A percentile compares a stretch with the other conserved stretches of the same genome.
phyloP scores from a whole-genome alignment of 2,113 vertebrate species.

The Myxocyprinus asiaticus region DNA sequence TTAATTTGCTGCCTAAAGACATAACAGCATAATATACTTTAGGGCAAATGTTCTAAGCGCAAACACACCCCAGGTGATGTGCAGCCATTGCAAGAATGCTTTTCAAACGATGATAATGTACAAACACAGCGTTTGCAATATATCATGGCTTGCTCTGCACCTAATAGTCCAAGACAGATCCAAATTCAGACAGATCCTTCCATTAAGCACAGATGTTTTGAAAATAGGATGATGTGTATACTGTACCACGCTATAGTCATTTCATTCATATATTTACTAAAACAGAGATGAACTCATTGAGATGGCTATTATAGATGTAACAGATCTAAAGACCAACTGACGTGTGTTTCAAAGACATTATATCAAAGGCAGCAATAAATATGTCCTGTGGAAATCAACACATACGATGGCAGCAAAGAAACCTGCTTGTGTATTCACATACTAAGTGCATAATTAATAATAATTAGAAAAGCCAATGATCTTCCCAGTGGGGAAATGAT shows the following conservation, averaged over 20 bases:
- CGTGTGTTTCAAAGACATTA: neutral
- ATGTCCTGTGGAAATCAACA: neutral
- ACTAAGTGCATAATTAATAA: slow-evolving; percentile 22
- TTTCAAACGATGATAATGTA: neutral
- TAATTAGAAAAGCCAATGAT: slow-evolving; percentile 28
- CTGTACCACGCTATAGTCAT: neutral
- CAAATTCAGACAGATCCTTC: neutral
- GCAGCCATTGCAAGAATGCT: neutral
- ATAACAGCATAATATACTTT: neutral
- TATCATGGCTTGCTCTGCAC: neutral
- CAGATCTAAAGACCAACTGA: neutral
- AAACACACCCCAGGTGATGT: neutral
- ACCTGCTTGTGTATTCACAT: neutral
- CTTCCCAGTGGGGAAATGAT: slow-evolving; percentile 3
- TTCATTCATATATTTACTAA: neutral
- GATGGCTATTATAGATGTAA: neutral
- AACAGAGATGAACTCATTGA: neutral
- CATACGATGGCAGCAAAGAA: neutral
- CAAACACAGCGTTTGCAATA: too few species aligned
- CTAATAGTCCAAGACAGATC: neutral
- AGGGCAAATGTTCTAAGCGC: slow-evolving; percentile 11
- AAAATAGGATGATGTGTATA: neutral
- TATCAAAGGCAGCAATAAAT: neutral
- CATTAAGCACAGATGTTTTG: slow-evolving; percentile 15
- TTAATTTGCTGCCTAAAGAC: slow-evolving; percentile 7